Conservation (phyloP, 2,797 vertebrate species). For the Alcedo atthis region DNA sequence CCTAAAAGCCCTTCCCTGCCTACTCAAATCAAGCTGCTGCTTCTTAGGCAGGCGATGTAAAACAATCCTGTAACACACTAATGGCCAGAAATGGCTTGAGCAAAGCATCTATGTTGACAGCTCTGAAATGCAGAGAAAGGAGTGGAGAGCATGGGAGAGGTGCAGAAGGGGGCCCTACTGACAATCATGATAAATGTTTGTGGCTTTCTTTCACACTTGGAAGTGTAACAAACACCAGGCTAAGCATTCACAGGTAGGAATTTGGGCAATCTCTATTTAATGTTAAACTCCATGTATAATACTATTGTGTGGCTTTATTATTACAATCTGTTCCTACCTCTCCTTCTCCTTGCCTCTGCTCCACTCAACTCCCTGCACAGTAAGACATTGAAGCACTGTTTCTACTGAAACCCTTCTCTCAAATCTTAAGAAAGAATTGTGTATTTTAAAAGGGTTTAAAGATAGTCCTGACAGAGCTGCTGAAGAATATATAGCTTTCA, state of each 20-base stretch:
- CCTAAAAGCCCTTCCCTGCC: background rate
- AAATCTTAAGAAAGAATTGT: background rate
- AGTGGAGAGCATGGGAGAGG: conserved; percentile 1
- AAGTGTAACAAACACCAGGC: conserved; percentile 56
- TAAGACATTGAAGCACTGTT: conserved; percentile 12
- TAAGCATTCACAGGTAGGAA: conserved; percentile 54
- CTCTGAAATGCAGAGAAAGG: background rate
- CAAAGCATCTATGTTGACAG: conserved; percentile 30
- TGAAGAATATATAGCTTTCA: background rate
- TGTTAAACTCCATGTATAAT: conserved; percentile 29
- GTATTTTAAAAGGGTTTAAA: background rate
- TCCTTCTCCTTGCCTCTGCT: background rate
- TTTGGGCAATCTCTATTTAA: conserved; percentile 42
- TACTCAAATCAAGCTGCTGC: background rate
- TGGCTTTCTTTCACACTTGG: conserved; percentile 61
- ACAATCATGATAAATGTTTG: conserved; percentile 64
- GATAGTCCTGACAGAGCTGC: background rate
- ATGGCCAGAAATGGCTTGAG: conserved; percentile 13
- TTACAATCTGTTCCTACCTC: conserved; percentile 57
- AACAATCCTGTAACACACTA: background rate
- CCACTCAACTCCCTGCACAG: background rate
- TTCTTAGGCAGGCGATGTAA: conserved; percentile 7
- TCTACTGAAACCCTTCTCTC: conserved; percentile 1
- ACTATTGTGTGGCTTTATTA: conserved; percentile 59
- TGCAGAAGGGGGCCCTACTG: conserved; percentile 33